These are phyloP conservation scores for Pterophyllum scalare DNA, from an alignment of 2,113 vertebrate genomes.

Conservation along the genomic window DNA sequence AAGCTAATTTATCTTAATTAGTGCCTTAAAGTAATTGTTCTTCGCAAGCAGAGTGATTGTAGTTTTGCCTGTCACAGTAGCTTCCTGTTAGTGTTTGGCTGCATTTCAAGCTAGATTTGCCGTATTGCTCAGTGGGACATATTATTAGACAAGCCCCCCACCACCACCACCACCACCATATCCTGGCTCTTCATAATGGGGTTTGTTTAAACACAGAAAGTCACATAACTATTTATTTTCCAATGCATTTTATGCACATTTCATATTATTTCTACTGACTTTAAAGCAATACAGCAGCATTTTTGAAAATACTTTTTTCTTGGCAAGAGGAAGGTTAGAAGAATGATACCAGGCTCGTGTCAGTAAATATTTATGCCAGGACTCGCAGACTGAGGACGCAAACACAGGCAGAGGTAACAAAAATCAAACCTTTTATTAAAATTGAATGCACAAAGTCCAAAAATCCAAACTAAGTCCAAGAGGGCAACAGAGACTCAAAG, in stretches of 20 bases:
- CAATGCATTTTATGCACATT: background rate
- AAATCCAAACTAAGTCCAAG: background rate
- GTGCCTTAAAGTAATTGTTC: slow-evolving; percentile 37
- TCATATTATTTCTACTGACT: background rate
- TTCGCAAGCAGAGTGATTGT: slow-evolving; percentile 37
- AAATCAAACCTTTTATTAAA: background rate
- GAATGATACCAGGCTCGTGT: background rate
- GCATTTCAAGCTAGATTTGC: slow-evolving; percentile 28
- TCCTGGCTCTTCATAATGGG: background rate
- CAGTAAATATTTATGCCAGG: background rate
- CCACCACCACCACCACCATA: background rate
- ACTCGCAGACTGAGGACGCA: background rate
- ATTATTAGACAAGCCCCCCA: slow-evolving; percentile 3
- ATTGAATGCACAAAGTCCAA: background rate
- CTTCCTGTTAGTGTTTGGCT: slow-evolving; percentile 25
- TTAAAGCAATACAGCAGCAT: background rate
- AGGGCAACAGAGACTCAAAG: background rate
- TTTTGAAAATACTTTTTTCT: background rate
- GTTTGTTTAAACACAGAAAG: background rate
- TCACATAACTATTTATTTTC: background rate
- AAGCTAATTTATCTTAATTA: slow-evolving; percentile 49
- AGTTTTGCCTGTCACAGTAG: slow-evolving; percentile 21
- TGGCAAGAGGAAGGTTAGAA: background rate
- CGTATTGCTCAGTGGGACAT: slow-evolving; percentile 13
- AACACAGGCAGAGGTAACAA: background rate